Conservation (phyloP, 2,888 invertebrate species). For the Metellina segmentata region DNA sequence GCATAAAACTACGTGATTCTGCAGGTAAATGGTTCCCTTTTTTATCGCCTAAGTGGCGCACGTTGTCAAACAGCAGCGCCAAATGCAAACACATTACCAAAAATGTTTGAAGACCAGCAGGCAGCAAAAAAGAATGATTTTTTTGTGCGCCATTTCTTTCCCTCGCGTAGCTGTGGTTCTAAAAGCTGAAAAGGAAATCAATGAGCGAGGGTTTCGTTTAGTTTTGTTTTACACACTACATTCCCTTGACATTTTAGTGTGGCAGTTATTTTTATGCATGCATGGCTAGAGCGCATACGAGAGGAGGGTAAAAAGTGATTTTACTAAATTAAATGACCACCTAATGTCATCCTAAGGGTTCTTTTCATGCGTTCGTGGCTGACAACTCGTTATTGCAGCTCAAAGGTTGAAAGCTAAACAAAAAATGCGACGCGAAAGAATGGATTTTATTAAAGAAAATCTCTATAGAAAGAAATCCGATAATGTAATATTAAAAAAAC, state of each 20-base stretch:
- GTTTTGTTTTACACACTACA: background rate
- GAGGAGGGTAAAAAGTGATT: background rate
- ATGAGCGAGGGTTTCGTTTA: constrained; percentile 5
- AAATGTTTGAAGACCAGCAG: constrained; percentile 30
- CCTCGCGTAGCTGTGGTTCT: background rate
- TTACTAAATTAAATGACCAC: constrained; percentile 15
- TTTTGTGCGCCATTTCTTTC: constrained; percentile 1
- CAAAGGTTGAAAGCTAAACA: no score
- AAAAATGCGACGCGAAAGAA: background rate
- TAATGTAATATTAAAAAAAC: background rate
- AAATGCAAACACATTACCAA: constrained; percentile 62
- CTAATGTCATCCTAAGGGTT: constrained; percentile 1
- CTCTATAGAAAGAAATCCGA: background rate
- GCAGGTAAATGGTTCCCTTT: constrained; percentile 57
- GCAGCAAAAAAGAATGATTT: background rate
- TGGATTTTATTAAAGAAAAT: background rate
- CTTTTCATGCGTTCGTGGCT: background rate
- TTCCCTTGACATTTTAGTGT: constrained; percentile 10
- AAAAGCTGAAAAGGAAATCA: constrained; percentile 30
- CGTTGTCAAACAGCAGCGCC: constrained; percentile 59
- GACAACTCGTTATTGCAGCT: background rate
- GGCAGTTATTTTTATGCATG: background rate
- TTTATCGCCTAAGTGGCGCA: constrained; percentile 59
- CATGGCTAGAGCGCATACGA: background rate
- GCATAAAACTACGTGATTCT: constrained; percentile 70